A percentile compares a stretch with the other conserved stretches of the same genome.
Conservation (phyloP, 2,113 vertebrate species). For the Aegotheles bennettii region DNA sequence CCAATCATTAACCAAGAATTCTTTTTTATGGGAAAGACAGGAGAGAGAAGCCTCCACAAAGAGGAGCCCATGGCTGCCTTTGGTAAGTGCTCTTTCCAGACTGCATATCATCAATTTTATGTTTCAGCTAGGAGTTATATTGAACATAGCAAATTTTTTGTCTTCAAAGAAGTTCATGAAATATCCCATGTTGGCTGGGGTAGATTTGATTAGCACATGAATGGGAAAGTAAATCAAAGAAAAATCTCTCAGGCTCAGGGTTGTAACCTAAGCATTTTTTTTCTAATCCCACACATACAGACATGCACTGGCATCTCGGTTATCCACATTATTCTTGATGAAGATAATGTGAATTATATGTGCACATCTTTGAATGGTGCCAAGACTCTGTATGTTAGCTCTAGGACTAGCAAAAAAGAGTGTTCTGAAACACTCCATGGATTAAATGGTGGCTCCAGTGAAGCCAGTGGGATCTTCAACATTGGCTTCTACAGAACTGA, state of each 20-base stretch:
- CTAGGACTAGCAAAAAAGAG: background rate
- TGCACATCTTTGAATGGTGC: background rate
- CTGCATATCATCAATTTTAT: background rate
- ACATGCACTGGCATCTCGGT: background rate
- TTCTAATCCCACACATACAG: background rate
- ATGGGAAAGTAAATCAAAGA: slow-evolving; percentile 17
- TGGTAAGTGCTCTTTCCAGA: background rate
- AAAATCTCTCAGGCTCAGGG: background rate
- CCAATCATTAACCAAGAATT: background rate
- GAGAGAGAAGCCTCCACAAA: background rate
- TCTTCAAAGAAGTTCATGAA: background rate
- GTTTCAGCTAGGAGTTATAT: background rate
- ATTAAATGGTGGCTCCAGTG: background rate
- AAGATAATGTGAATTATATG: background rate
- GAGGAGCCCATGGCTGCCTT: background rate
- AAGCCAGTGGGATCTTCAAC: background rate
- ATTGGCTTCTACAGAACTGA: background rate
- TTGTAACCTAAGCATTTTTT: background rate
- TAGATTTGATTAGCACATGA: slow-evolving; percentile 4
- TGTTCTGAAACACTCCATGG: background rate
- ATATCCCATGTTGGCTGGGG: background rate
- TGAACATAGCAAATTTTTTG: background rate
- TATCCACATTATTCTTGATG: background rate
- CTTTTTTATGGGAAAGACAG: background rate
- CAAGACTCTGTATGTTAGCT: background rate